A percentile compares a stretch with the other conserved stretches of the same genome.
These are phyloP conservation scores for Enoplosus armatus DNA, from an alignment of 2,797 vertebrate species.

Conservation along the genomic window DNA sequence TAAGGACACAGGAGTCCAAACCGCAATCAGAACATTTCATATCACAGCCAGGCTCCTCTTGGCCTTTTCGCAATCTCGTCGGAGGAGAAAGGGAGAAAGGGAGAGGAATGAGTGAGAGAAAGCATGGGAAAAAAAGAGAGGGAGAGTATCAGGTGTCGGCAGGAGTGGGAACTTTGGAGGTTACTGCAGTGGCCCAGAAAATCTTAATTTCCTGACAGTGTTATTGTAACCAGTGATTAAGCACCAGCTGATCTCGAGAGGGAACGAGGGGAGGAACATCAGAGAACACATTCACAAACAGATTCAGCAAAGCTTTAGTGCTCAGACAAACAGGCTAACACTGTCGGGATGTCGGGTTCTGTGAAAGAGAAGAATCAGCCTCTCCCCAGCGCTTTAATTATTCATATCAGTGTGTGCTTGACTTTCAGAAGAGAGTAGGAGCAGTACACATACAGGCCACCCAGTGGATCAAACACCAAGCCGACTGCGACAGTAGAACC, in stretches of 20 bases:
- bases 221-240: conserved; percentile 67
- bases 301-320: conserved; percentile 55
- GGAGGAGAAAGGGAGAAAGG: conserved; percentile 23
- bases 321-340: conserved; percentile 71
- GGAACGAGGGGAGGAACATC: conserved; percentile 46
- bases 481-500: conserved; percentile 48
- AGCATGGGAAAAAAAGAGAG: conserved; percentile 14
- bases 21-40: conserved; percentile 77
- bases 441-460: conserved; percentile 66
- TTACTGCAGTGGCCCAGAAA: conserved; percentile 52
- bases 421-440: conserved; percentile 67
- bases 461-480: conserved; percentile 62
- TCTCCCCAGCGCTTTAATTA: conserved; percentile 73
- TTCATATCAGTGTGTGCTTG: conserved; percentile 71
- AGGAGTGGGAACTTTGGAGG: conserved; percentile 27
- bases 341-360: conserved; percentile 51
- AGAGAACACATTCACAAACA: conserved; percentile 62
- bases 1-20: conserved; percentile 76
- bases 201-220: conserved; percentile 61
- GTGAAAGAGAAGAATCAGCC: conserved; percentile 65
- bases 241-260: conserved; percentile 51
- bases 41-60: conserved; percentile 63
- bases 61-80: conserved; percentile 65
- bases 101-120: conserved; percentile 25
- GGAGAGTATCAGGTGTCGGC: conserved; percentile 12